phyloP scores from a whole-genome alignment of 2,113 vertebrate genomes.

The Ciconia maguari region DNA sequence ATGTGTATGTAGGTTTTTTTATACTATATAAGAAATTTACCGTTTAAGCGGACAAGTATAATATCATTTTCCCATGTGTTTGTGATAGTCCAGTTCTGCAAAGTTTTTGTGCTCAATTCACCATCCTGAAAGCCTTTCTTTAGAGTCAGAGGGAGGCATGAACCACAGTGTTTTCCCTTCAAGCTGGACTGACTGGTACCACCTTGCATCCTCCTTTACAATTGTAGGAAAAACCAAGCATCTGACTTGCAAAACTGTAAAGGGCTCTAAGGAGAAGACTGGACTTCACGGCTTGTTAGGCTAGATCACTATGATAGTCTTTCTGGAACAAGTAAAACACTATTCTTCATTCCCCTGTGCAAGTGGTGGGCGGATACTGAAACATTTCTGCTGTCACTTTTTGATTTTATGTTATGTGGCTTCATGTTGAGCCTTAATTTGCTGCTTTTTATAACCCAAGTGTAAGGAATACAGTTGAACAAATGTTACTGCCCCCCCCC shows the following conservation, averaged over 20 bases:
- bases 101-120: not conserved
- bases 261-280: not conserved
- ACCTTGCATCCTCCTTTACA: not conserved
- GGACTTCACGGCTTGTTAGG: not conserved
- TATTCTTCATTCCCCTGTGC: not conserved
- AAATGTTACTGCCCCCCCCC: not conserved
- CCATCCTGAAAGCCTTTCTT: not conserved
- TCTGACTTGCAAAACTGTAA: not conserved
- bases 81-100: not conserved
- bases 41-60: not conserved
- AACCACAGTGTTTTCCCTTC: not conserved
- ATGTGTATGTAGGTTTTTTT: not conserved
- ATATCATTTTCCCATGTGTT: not conserved
- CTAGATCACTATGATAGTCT: not conserved
- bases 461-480: slow-evolving; percentile 18
- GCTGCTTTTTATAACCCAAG: slow-evolving; percentile 33
- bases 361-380: not conserved
- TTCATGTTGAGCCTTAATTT: slow-evolving; percentile 11
- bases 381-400: slow-evolving; percentile 22
- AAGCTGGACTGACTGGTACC: not conserved
- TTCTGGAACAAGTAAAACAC: not conserved
- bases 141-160: not conserved
- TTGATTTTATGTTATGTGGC: not conserved
- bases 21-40: not conserved
- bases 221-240: not conserved